Evolutionary conservation across 2,113 vertebrate genomes (phyloP).

Genomic region (Rhinoderma darwinii): DNA sequence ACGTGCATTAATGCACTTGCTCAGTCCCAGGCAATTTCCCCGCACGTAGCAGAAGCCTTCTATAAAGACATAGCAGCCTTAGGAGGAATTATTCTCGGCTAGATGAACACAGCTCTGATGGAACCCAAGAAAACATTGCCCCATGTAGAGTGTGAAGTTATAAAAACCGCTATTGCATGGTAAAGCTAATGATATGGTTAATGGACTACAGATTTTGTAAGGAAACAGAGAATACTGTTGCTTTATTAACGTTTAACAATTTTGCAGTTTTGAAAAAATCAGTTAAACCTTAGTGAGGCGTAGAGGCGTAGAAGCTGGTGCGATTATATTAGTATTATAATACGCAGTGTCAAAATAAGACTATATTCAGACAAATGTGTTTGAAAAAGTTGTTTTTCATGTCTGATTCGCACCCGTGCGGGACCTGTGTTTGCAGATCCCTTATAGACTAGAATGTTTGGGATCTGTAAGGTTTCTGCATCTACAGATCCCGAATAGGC

Average conservation of each 20-base stretch:
- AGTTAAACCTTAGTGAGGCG: background rate
- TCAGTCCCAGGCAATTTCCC: background rate
- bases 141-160: background rate
- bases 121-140: background rate
- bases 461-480: too few relatives aligned
- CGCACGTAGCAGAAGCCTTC: background rate
- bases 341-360: background rate
- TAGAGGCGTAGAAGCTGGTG: background rate
- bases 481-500: background rate
- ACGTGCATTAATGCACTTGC: background rate
- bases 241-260: constrained; percentile 5
- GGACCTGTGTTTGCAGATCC: too few relatives aligned
- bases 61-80: background rate
- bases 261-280: background rate
- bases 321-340: background rate
- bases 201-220: background rate
- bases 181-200: background rate
- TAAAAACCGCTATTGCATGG: background rate
- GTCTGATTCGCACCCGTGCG: too few relatives aligned
- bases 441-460: too few relatives aligned
- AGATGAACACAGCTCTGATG: background rate
- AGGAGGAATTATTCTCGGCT: background rate
- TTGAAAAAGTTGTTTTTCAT: too few relatives aligned
- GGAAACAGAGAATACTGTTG: background rate
- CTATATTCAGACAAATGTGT: too few relatives aligned